Percentiles rank a stretch among this genome's conserved stretches.
phyloP scores from a whole-genome alignment of 1,140 invertebrate genomes.

The Episyrphus balteatus region DNA sequence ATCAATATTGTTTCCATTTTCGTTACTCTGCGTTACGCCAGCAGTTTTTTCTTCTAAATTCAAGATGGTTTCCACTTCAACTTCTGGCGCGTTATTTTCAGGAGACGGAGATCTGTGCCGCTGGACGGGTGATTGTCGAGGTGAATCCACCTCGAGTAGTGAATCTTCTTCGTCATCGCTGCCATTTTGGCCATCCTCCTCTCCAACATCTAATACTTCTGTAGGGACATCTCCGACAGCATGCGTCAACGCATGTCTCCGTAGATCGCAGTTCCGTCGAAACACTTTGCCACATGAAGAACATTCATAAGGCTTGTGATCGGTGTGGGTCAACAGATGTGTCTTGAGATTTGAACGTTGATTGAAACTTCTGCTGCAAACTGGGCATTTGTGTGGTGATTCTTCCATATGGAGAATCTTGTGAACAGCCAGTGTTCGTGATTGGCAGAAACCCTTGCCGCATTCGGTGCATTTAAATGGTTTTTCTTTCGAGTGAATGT shows the following conservation, averaged over 20 bases:
- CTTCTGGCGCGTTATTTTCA: constrained; percentile 16
- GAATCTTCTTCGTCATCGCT: constrained; percentile 46
- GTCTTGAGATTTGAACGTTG: constrained; percentile 88
- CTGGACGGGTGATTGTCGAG: constrained; percentile 44
- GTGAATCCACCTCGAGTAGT: constrained; percentile 45
- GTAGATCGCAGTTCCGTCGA: constrained; percentile 71
- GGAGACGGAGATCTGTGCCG: constrained; percentile 39
- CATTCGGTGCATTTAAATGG: constrained; percentile 94
- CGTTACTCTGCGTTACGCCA: background rate
- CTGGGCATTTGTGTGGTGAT: constrained; percentile 83
- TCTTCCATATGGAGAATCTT: constrained; percentile 87
- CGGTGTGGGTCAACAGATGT: constrained; percentile 88
- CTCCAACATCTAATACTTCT: constrained; percentile 51
- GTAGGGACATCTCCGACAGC: constrained; percentile 68
- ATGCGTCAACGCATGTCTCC: constrained; percentile 74
- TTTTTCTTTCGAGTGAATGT: constrained; percentile 95
- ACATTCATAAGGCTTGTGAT: constrained; percentile 90
- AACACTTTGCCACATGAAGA: constrained; percentile 82
- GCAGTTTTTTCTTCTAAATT: background rate
- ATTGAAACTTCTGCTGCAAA: constrained; percentile 79
- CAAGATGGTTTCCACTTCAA: background rate
- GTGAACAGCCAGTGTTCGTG: constrained; percentile 84
- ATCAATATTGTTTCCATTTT: constrained; percentile 10
- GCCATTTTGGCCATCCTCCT: constrained; percentile 47
- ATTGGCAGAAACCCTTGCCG: constrained; percentile 94